Evolutionary conservation across 2,113 vertebrate species (phyloP).

Genomic region (Nothocercus nigrocapillus): DNA sequence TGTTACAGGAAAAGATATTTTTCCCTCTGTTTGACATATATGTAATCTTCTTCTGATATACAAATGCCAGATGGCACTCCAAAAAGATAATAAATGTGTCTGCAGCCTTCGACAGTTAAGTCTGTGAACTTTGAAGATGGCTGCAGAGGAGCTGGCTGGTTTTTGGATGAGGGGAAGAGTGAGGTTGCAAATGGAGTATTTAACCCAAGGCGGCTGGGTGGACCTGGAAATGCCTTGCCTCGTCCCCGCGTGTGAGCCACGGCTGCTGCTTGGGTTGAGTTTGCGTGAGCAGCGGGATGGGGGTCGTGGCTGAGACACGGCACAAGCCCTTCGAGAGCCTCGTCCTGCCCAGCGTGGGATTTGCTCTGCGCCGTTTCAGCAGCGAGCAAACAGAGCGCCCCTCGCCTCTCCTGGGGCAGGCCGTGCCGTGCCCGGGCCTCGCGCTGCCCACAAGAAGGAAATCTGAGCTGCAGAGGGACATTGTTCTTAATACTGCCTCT

Average conservation of each 20-base stretch:
- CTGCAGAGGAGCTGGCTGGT: not conserved
- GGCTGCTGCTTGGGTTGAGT: not conserved
- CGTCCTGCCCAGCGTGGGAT: rapidly evolving
- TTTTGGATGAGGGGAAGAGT: rapidly evolving
- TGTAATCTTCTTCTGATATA: constrained; percentile 67
- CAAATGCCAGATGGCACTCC: constrained; percentile 71
- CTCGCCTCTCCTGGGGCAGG: not conserved
- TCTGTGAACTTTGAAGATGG: constrained; percentile 51
- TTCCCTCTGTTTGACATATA: constrained; percentile 58
- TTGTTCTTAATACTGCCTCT: not conserved
- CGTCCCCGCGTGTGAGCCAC: too few species aligned
- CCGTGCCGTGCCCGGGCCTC: not conserved
- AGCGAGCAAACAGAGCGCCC: not conserved
- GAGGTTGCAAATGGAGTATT: not conserved
- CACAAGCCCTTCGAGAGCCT: not conserved
- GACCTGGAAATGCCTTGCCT: not conserved
- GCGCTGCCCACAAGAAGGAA: not conserved
- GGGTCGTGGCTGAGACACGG: not conserved
- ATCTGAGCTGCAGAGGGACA: rapidly evolving
- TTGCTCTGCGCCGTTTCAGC: not conserved
- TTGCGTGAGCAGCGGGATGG: not conserved
- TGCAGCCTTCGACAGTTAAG: constrained; percentile 55
- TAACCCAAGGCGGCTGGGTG: not conserved
- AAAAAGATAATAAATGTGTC: constrained; percentile 70
- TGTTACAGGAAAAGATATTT: constrained; percentile 63